Evolutionary conservation across 1,140 invertebrate genomes (phyloP), one percentile per base, ranked within the genome.

Genomic region (Himalopsyche phryganea): DNA sequence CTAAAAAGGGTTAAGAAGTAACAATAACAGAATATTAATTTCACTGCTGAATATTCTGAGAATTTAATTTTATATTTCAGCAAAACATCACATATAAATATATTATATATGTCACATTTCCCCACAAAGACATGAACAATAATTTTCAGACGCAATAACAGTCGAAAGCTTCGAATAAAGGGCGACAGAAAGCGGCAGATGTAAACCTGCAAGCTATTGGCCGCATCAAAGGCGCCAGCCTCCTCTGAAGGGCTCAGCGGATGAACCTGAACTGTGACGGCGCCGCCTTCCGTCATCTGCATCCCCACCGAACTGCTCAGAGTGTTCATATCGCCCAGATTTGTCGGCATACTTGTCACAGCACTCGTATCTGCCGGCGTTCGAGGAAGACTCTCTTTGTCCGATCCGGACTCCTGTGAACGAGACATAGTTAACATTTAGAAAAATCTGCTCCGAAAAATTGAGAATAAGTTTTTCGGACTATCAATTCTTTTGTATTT

Each of bases 361-460:
- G 76, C 75, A 15, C 71, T 70, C 0, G 68, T 73, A 61, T 84
- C 81, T 5, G 80, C 80, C 15, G 81, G 80, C 18, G 82, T 82
- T 65, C 78, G 77, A 5, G 85, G 84, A 6, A 84, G 81, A 67
- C 83, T 86, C 36, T 82, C 80, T 65, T 86, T 83, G 63, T 85
- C 84, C 58, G 70, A 78, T 55, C 67, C 64, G 65, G 69, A 69
- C 67, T 66, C 74, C 59, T 74, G 74, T 57, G 68, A 58, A 51
- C 65, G 55, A n/a, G n/a, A n/a, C n/a, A n/a, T n/a, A n/a, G n/a
- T n/a, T n/a, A n/a, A n/a, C n/a, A n/a, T n/a, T n/a, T n/a, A n/a
- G n/a, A n/a, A n/a, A n/a, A n/a, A n/a, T n/a, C n/a, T n/a, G n/a
- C n/a, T n/a, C n/a, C n/a, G n/a, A n/a, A n/a, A n/a, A n/a, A n/a